These are phyloP conservation scores for western clawed frog (Xenopus tropicalis) DNA, from an alignment of 2,113 vertebrate species.

Conservation along the genomic window UCB_Xtro_10.0 CM004444.2:35796001-35796500, in stretches of 20 bases:
- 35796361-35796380: constrained; percentile 1
- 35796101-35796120: background rate
- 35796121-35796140: background rate
- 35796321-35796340: background rate
- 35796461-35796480: background rate
- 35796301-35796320: too few species aligned
- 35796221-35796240: too few species aligned
- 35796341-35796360: background rate
- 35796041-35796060: background rate
- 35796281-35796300: too few species aligned
- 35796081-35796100: background rate
- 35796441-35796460: background rate
- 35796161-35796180: too few species aligned
- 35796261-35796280: too few species aligned
- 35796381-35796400: background rate
- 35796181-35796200: too few species aligned
- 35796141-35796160: too few species aligned
- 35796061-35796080: background rate
- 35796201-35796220: too few species aligned
- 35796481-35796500: background rate
- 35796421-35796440: background rate
- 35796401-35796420: background rate
- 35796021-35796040: background rate
- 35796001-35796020: too few species aligned
- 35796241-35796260: too few species aligned